Evolutionary conservation across 1,140 invertebrate species (phyloP).

Genomic region (Caenorhabditis inopinata): DNA sequence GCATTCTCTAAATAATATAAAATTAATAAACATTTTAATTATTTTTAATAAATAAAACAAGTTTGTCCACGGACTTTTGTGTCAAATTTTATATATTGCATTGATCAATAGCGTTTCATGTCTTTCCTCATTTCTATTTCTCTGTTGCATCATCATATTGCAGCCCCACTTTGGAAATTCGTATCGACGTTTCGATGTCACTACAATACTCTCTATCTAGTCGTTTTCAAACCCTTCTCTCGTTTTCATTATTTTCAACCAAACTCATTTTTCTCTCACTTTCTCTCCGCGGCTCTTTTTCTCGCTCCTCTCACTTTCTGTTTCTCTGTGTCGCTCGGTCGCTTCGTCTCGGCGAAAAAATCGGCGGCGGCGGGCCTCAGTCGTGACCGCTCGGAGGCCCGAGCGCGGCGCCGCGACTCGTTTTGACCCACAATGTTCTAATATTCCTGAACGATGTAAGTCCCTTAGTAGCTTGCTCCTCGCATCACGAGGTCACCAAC

Average conservation of each 20-base stretch:
- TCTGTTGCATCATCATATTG: too few species aligned
- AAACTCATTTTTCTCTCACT: background rate
- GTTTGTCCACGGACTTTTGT: too few species aligned
- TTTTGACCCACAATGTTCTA: background rate
- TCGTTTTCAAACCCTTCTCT: background rate
- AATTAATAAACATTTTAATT: too few species aligned
- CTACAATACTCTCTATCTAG: background rate
- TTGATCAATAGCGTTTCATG: background rate
- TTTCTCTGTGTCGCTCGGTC: too few species aligned
- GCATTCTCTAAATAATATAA: too few species aligned
- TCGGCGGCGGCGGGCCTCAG: constrained; percentile 14
- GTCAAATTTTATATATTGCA: background rate
- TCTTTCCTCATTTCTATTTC: background rate
- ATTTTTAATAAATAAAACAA: too few species aligned
- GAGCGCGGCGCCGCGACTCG: background rate
- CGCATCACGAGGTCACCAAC: too few species aligned
- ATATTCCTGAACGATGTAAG: background rate
- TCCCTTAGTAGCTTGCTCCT: background rate
- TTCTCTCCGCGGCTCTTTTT: background rate
- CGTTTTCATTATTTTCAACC: background rate
- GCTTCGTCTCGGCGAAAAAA: background rate
- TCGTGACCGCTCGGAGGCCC: constrained; percentile 14
- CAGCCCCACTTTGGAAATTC: background rate
- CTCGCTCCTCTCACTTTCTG: background rate
- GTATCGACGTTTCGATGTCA: background rate